Evolutionary conservation across 2,797 vertebrate species (phyloP), one percentile per base, ranked within the genome.

Genomic region (Varecia variegata): DNA sequence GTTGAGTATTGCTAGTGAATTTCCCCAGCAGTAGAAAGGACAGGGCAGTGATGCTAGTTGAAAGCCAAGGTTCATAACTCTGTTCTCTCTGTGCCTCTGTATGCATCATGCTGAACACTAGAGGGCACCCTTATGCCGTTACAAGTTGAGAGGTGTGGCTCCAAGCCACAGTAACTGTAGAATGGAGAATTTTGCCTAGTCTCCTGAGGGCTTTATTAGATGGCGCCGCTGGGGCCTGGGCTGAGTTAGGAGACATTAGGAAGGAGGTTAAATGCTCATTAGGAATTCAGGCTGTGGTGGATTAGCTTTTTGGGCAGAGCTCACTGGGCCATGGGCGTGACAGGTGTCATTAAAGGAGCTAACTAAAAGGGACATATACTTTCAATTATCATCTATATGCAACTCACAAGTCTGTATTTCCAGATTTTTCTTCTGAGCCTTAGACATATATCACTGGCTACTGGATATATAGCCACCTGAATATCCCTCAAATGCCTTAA

Each of bases 111-210:
- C 13, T 74, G 52, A 54, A 88, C 97, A 90, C 94, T 92, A 95
- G 97, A 97, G 88, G 94, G 94, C 94, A 93, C 76, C 38, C 88
- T 92, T 93, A 85, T 71, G 85, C 90, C 88, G 8, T 95, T 90
- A 77, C 47, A 96, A 73, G 20, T 76, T 62, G 65, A 82, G 35
- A 90, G 20, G 17, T 73, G 30, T 65, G 21, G 9, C 27, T 45
- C 43, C 40, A 88, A 90, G 35, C 8, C 3, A 8, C n/a, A 73
- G 1, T 40, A 73, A 30, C 15, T 43, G 52, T 17, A 86, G 56
- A 40, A 77, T 40, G 40, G 62, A 70, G 10, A 88, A 70, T 54
- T 88, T 93, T 91, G 14, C 30, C 21, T 14, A 56, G 32, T 79
- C 20, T 82, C 21, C 52, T 54, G 54, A 54, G 21, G 7, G 68